Percentiles rank a stretch among this genome's conserved stretches.
phyloP scores from a whole-genome alignment of 2,797 vertebrate genomes.

The Anomalospiza imberbis region DNA sequence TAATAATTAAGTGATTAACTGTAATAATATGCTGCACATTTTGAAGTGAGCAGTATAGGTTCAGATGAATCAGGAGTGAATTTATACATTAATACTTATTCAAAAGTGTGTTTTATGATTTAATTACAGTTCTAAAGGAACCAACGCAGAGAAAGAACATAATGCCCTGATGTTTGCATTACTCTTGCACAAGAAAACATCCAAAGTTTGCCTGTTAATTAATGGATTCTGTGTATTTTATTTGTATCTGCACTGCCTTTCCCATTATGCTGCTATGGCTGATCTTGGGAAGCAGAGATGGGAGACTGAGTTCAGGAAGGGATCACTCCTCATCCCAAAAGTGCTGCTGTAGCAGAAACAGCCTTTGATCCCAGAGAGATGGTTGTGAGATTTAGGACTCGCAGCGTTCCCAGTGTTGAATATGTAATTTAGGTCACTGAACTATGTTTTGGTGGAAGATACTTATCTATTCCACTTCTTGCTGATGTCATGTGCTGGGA shows the following conservation, averaged over 20 bases:
- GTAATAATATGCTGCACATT: neutral
- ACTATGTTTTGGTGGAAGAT: slow-evolving; percentile 48
- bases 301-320: neutral
- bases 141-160: neutral
- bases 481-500: slow-evolving; percentile 61
- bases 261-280: neutral
- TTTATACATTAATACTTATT: neutral
- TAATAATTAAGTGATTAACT: slow-evolving; percentile 28
- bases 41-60: neutral
- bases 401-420: slow-evolving; percentile 5
- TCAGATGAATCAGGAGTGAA: neutral
- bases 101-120: slow-evolving; percentile 3
- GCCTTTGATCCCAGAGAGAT: slow-evolving; percentile 4
- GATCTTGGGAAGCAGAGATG: neutral
- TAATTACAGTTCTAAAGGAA: slow-evolving; percentile 40
- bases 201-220: neutral
- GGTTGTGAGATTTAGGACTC: neutral
- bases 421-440: slow-evolving; percentile 46
- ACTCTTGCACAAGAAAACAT: neutral
- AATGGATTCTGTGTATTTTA: neutral
- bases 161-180: slow-evolving; percentile 5
- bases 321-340: neutral
- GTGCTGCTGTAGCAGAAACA: neutral
- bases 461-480: slow-evolving; percentile 35
- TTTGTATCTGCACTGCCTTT: neutral